Evolutionary conservation across 1,140 invertebrate species (phyloP).

Genomic region (Lasaia peninsularis): DNA sequence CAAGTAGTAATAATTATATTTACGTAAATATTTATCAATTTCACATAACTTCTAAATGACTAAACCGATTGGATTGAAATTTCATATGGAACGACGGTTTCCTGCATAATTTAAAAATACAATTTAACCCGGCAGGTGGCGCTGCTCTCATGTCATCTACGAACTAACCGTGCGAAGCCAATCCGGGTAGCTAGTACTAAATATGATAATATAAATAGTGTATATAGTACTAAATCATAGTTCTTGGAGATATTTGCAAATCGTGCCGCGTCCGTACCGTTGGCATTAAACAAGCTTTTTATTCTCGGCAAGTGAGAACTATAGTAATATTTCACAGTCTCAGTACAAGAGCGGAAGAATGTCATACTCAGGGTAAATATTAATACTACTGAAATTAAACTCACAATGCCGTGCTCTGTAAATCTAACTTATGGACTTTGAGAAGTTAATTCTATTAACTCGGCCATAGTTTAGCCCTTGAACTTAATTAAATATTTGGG

Average conservation of each 20-base stretch:
- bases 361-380: slow-evolving; percentile 4
- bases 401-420: slow-evolving; percentile 1
- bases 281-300: not conserved
- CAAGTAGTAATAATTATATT: too few species aligned
- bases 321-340: slow-evolving; percentile 7
- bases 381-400: slow-evolving; percentile 11
- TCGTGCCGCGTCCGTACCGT: not conserved
- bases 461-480: not conserved
- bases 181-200: too few species aligned
- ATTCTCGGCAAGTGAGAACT: slow-evolving; percentile 5
- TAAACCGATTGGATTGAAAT: too few species aligned
- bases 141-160: too few species aligned
- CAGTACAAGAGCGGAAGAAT: slow-evolving; percentile 5
- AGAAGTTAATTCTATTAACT: slow-evolving; percentile 5
- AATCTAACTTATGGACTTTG: slow-evolving; percentile 12
- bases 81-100: too few species aligned
- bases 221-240: too few species aligned
- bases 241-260: not conserved
- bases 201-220: too few species aligned
- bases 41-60: too few species aligned
- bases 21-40: too few species aligned
- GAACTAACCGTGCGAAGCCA: too few species aligned
- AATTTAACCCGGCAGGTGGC: too few species aligned
- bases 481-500: slow-evolving; percentile 1
- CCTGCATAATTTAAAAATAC: too few species aligned